phyloP scores from a whole-genome alignment of 2,113 vertebrate species.

The Smithornis capensis region DNA sequence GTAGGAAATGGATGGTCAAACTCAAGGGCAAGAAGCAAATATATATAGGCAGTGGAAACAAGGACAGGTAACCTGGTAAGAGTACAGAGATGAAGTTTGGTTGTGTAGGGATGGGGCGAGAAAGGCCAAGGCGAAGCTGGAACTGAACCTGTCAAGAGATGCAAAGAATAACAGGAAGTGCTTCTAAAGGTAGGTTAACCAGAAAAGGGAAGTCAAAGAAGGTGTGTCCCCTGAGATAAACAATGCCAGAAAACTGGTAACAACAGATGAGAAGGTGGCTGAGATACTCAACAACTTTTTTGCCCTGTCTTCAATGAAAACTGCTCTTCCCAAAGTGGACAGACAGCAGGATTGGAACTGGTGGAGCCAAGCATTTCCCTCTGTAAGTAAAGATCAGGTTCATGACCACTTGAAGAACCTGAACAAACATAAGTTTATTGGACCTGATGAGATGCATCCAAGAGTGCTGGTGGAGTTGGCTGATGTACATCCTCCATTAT shows the following conservation, averaged over 20 bases:
- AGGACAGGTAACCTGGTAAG: not conserved
- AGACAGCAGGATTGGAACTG: not conserved
- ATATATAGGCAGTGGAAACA: not conserved
- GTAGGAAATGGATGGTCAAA: not conserved
- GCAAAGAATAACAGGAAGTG: not conserved
- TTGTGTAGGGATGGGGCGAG: not conserved
- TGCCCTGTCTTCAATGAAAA: not conserved
- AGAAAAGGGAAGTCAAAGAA: not conserved
- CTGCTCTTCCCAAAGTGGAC: not conserved
- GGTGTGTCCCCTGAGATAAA: not conserved
- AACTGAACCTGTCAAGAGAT: not conserved
- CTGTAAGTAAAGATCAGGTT: not conserved
- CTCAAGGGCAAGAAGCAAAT: not conserved
- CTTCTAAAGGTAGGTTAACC: not conserved
- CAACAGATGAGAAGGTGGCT: not conserved
- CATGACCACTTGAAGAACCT: not conserved
- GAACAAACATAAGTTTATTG: not conserved
- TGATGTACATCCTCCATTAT: not conserved
- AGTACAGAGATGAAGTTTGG: not conserved
- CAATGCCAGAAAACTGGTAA: not conserved
- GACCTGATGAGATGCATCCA: not conserved
- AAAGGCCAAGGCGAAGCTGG: not conserved
- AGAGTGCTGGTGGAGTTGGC: not conserved
- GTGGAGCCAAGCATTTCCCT: not conserved
- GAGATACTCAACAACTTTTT: not conserved